These are phyloP conservation scores for Helarctos malayanus DNA, from an alignment of 2,797 vertebrate species.

Conservation along the genomic window DNA sequence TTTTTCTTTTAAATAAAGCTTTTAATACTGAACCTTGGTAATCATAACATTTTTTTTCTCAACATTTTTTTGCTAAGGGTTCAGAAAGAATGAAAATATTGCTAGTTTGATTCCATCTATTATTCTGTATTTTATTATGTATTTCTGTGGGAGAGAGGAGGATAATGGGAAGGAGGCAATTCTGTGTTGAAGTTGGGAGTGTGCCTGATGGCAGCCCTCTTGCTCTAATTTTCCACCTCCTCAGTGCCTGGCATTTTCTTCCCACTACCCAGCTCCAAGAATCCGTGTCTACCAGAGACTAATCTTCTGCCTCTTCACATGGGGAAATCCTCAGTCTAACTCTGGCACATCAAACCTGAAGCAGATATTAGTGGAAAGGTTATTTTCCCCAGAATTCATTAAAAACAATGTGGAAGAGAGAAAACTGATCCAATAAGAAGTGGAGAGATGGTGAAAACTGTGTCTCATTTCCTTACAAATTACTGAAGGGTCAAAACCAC, in stretches of 20 bases:
- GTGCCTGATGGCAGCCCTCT: neutral
- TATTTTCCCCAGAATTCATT: neutral
- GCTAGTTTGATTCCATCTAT: neutral
- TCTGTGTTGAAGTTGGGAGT: neutral
- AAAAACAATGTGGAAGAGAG: neutral
- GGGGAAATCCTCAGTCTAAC: neutral
- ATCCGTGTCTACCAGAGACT: neutral
- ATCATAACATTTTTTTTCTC: neutral
- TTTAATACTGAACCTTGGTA: neutral
- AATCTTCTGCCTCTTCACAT: rapidly evolving
- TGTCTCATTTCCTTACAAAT: neutral
- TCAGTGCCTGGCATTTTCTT: neutral
- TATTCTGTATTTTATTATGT: neutral
- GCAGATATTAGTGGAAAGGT: neutral
- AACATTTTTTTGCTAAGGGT: neutral
- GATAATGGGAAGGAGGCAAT: neutral
- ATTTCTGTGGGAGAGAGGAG: neutral
- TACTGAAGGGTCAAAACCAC: neutral
- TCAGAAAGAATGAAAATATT: neutral
- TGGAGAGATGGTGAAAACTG: neutral
- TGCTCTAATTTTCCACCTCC: neutral
- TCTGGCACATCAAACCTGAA: neutral
- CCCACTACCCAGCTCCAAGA: neutral
- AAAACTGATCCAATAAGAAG: neutral
- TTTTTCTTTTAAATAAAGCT: conserved; percentile 27